Base-by-base conservation (phyloP, 2,888 invertebrate species). In the Imbricaverruca yamaguchii region DNA sequence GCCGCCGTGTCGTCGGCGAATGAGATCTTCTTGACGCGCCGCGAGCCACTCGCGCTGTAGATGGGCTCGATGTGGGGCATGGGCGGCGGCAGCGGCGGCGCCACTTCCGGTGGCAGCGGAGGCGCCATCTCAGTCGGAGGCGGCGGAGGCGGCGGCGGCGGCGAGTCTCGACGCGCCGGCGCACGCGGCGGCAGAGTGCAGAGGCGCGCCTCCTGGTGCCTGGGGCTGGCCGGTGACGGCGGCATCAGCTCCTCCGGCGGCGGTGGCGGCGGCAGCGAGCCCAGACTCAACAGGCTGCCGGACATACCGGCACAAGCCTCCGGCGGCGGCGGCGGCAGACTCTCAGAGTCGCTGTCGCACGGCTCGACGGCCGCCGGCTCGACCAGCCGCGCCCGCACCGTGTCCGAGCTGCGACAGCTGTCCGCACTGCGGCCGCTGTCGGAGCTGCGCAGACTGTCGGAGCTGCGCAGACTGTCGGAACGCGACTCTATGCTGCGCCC, bases 1-100 rank as follows among this genome's bases (percentile, higher is more conserved):
- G 23, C 11, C 79, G 90, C 93, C 15, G 84, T 82, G 82, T 83
- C 80, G 82, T 85, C 85, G 39, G 81, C 69, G 61, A 84, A 84
- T 18, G 84, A 83, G 67, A 84, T 84, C 81, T 81, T 84, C 83
- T 78, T 81, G 65, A 77, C 82, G 81, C 67, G 82, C 82, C 78
- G 84, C 80, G 15, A 84, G 80, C 82, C 83, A 81, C 82, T 81
- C 55, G 81, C 82, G 82, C 74, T 82, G 84, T 80, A 83, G 81
- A 81, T 83, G 81, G 25, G 82, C 82, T 81, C 82, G 81, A 53
- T 81, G 83, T 69, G 81, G 65, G 81, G 81, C 55, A 80, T 81
- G n/a, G 81, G 81, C 18, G 63, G 81, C 56, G 81, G 81, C 63
- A 82, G 82, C n/a, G 82, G 69, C 8, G 81, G 80, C 21, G 18